phyloP scores from a whole-genome alignment of 2,888 invertebrate species.

The Trachelus iudaicus region DNA sequence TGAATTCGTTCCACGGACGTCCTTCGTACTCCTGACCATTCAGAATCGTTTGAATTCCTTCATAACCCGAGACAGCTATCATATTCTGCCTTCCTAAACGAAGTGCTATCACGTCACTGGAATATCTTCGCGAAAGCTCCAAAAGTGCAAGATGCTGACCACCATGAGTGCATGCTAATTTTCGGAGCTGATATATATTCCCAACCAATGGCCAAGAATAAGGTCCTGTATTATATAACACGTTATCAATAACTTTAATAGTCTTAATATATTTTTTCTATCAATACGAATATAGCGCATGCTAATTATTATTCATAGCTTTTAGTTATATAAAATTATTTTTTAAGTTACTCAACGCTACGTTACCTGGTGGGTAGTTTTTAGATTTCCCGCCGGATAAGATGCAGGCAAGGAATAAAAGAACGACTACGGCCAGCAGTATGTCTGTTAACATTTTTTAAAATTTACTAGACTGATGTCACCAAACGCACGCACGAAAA shows the following conservation, averaged over 20 bases:
- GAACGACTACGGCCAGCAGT: conserved; percentile 3
- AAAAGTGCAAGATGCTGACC: conserved; percentile 50
- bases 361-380: conserved; percentile 15
- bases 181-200: conserved; percentile 38
- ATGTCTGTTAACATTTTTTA: neutral
- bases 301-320: no score
- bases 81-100: conserved; percentile 47
- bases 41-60: conserved; percentile 69
- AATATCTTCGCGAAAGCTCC: conserved; percentile 46
- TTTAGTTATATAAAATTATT: neutral
- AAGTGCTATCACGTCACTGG: conserved; percentile 47
- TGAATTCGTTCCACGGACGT: conserved; percentile 75
- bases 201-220: conserved; percentile 57
- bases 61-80: conserved; percentile 69
- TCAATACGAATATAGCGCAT: neutral
- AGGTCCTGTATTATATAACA: conserved; percentile 43
- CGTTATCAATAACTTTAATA: neutral
- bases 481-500: neutral
- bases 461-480: neutral
- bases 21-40: conserved; percentile 72
- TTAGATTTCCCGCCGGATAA: conserved; percentile 1
- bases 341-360: neutral
- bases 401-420: neutral
- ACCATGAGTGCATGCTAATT: conserved; percentile 38
- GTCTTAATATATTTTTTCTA: neutral